Conservation (phyloP, 2,888 invertebrate species). For the Rhodophaea formosa region DNA sequence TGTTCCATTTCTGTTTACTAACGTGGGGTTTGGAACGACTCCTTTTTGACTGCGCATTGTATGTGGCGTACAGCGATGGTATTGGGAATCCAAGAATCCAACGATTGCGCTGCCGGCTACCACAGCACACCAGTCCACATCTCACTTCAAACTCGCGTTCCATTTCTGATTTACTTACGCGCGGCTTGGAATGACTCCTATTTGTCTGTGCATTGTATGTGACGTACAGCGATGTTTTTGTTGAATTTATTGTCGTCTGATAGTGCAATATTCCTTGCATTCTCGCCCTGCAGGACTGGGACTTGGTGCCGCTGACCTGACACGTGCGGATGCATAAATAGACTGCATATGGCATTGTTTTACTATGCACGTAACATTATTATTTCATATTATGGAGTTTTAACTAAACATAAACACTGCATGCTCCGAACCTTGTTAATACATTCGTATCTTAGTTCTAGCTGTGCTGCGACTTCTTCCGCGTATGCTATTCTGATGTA, state of each 20-base stretch:
- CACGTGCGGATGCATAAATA: conserved; percentile 12
- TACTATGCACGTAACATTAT: background rate
- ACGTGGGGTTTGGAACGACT: background rate
- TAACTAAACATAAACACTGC: too few relatives aligned
- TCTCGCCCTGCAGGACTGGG: conserved; percentile 20
- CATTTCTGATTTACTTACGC: background rate
- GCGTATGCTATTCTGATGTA: too few relatives aligned
- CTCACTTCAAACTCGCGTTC: background rate
- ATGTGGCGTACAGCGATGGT: background rate
- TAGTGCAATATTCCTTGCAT: conserved; percentile 9
- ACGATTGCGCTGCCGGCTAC: conserved; percentile 19
- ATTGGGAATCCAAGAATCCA: too few relatives aligned
- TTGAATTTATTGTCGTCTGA: background rate
- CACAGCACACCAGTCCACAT: background rate
- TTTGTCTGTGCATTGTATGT: background rate
- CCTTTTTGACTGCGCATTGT: background rate
- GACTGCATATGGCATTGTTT: conserved; percentile 9
- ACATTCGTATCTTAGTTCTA: too few relatives aligned
- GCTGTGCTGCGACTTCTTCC: too few relatives aligned
- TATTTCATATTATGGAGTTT: background rate
- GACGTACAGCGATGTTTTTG: conserved; percentile 1
- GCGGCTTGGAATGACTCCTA: too few relatives aligned
- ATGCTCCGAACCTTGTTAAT: too few relatives aligned
- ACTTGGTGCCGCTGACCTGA: conserved; percentile 19
- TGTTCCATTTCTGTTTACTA: background rate